Percentiles rank a stretch among this genome's conserved stretches.
Conservation (phyloP, 1,140 invertebrate species). For the Heliothis subflexa region DNA sequence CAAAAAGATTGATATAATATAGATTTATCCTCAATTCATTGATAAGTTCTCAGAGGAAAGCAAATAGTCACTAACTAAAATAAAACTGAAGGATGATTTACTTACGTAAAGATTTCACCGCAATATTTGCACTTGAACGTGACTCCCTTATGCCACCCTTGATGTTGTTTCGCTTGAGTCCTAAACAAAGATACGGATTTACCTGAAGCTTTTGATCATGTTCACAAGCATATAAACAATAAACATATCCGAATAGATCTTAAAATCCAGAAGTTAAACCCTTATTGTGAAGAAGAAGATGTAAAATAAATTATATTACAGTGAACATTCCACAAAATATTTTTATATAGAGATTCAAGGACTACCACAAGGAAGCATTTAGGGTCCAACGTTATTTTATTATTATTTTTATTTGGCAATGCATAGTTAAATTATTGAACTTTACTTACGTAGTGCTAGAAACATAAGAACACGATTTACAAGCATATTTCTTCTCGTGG, state of each 20-base stretch:
- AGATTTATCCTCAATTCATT: too few relatives aligned
- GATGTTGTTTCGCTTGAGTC: slow-evolving; percentile 78
- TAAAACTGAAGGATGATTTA: too few relatives aligned
- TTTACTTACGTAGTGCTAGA: slow-evolving; percentile 73
- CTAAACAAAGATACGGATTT: slow-evolving; percentile 55
- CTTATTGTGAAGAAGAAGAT: neutral
- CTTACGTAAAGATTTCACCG: slow-evolving; percentile 76
- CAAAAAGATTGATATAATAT: too few relatives aligned
- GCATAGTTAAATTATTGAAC: neutral
- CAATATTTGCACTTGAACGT: slow-evolving; percentile 79
- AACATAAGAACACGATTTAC: slow-evolving; percentile 73
- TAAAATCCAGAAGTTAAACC: too few relatives aligned
- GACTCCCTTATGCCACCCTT: slow-evolving; percentile 77
- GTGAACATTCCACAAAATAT: too few relatives aligned
- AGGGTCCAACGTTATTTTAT: neutral
- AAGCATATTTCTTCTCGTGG: slow-evolving; percentile 79
- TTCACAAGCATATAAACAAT: neutral
- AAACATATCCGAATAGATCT: neutral
- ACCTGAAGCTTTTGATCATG: neutral
- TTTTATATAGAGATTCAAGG: neutral
- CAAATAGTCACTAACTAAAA: too few relatives aligned
- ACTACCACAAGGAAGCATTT: neutral
- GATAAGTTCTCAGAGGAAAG: too few relatives aligned
- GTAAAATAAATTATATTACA: too few relatives aligned
- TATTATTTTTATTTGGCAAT: neutral